Conservation (phyloP, 2,113 vertebrate species). For the Meriones unguiculatus region DNA sequence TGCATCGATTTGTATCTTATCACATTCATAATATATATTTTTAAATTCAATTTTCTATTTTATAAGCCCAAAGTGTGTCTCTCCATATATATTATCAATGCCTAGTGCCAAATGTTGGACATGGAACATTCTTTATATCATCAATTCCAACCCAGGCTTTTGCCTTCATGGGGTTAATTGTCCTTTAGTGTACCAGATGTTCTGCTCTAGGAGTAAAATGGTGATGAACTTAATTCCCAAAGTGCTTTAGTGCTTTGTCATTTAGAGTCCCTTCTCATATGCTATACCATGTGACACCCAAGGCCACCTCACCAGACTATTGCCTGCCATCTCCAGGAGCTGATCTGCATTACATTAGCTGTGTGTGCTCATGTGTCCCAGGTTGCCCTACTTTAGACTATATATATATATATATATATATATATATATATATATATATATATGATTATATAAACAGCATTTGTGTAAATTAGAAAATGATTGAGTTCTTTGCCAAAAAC, state of each 20-base stretch:
- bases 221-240: conserved; percentile 49
- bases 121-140: conserved; percentile 36
- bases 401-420: background rate
- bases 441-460: conserved; percentile 31
- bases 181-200: background rate
- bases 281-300: background rate
- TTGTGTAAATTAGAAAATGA: conserved; percentile 61
- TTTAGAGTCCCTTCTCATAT: background rate
- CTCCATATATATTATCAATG: conserved; percentile 54
- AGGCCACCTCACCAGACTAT: background rate
- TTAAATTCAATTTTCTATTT: conserved; percentile 87
- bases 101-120: conserved; percentile 67
- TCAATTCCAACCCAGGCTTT: conserved; percentile 61
- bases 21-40: conserved; percentile 88
- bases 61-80: conserved; percentile 79
- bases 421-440: background rate
- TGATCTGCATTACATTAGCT: conserved; percentile 16
- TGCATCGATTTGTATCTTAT: conserved; percentile 88
- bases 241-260: conserved; percentile 42
- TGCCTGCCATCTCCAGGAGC: background rate
- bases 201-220: conserved; percentile 39
- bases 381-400: conserved; percentile 16
- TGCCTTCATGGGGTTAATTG: conserved; percentile 49
- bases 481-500: conserved; percentile 66
- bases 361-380: conserved; percentile 4